Base-by-base conservation (phyloP, 2,797 vertebrate species). In the Triplophysa yarkandensis region DNA sequence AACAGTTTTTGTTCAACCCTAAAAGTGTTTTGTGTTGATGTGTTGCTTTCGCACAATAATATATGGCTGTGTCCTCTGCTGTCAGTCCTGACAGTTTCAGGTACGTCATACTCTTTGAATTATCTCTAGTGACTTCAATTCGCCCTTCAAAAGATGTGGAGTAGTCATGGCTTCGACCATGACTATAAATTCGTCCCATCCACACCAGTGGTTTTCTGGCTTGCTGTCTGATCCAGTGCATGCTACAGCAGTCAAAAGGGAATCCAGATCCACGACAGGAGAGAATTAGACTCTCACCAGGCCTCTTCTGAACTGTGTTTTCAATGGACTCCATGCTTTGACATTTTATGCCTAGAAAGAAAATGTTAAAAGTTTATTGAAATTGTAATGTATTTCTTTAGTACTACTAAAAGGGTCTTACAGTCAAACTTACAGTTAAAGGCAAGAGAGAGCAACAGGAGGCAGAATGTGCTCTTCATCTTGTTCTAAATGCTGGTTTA, bases 31-130 rank as follows among this genome's bases (percentile, higher is more conserved):
- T 71, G 21, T 60, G 57, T 36, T 64, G 28, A 55, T 66, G 67
- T 77, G 60, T 0, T 1, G 57, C 0, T 23, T 21, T 19, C n/a
- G 67, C 74, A n/a, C 74, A 76, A 28, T 70, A 64, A 64, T 65
- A 63, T 36, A 55, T 46, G 54, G 34, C 58, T 17, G 74, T 69
- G 48, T 77, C 74, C 41, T 70, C 67, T 57, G 43, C 44, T 44
- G 44, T 43, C 27, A 32, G 46, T 50, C 46, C 19, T 21, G n/a
- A 23, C 19, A 50, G 19, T 50, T 46, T 50, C 46, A 11, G 46
- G 14, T 50, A 50, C 11, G 9, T 4, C 19, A 50, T 21, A 50
- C 9, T 50, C 8, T 21, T 50, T 11, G 9, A 50, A 4, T 23
- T 50, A 23, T 50, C 46, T 50, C 19, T 50, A 19, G 46, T 50